phyloP scores from a whole-genome alignment of 2,888 invertebrate genomes.

The Cerastis rubricosa region DNA sequence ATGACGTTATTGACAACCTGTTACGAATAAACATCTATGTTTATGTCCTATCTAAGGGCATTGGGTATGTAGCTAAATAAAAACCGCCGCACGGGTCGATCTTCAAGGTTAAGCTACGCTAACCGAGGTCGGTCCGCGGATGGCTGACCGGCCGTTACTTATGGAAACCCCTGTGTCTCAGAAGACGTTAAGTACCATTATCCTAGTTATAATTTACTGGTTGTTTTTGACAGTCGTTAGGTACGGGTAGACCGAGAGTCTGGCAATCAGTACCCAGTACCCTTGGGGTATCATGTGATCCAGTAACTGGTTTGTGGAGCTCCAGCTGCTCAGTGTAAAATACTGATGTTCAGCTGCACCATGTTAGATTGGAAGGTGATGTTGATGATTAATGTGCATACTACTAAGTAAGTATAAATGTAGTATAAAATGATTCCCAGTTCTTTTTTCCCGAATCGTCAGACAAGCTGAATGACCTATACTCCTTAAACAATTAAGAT shows the following conservation, averaged over 20 bases:
- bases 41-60: constrained; percentile 13
- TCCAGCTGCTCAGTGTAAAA: not conserved
- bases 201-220: too few species aligned
- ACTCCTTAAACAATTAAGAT: constrained; percentile 24
- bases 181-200: too few species aligned
- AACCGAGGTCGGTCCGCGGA: not conserved
- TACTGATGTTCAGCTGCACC: not conserved
- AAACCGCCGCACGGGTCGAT: not conserved
- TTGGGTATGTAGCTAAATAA: not conserved
- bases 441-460: constrained; percentile 9
- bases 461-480: constrained; percentile 3
- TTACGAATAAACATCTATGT: constrained; percentile 38
- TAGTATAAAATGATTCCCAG: constrained; percentile 8
- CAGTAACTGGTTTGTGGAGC: not conserved
- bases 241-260: not conserved
- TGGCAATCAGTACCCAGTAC: not conserved
- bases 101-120: not conserved
- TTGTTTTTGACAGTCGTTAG: not conserved
- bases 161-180: not conserved
- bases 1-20: constrained; percentile 54
- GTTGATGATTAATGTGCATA: not conserved
- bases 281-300: not conserved
- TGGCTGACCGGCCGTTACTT: not conserved
- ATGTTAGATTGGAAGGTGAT: not conserved
- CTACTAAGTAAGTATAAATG: not conserved